Base-by-base conservation (phyloP, 2,797 vertebrate genomes). In the Parambassis ranga region DNA sequence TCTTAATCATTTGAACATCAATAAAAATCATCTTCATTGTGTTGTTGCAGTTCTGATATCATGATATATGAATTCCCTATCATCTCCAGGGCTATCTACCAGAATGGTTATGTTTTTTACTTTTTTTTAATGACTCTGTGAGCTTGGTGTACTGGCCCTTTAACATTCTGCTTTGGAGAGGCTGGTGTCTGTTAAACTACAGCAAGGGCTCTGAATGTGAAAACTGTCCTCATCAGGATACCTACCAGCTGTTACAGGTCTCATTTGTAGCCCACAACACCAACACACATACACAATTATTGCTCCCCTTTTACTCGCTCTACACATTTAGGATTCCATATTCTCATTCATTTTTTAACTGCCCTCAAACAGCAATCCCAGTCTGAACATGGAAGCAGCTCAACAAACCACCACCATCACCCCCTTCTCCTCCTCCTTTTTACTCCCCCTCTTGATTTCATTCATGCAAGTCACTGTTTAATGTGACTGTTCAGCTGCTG, bases 201-300 rank as follows among this genome's bases (percentile, higher is more conserved):
- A 76, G 50, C 53, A 73, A 86, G 78, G 70, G 70, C 81, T 75
- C 65, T 44, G 44, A 83, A 61, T 80, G 53, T 71, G 47, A 55
- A 56, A 71, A 47, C 33, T 20, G 65, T 71, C 76, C 63, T 74
- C 20, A 48, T 71, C 50, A 63, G 53, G 60, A 76, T 10, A 51
- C 71, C 39, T 38, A 50, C 46, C 50, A 38, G 69, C 63, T 65
- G 37, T 80, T 68, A 69, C 52, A 66, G 77, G 68, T 62, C 42
- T 71, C 75, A 61, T 77, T 58, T 44, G 10, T 41, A 33, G 47
- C 56, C 56, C 35, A 2, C 53, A 38, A 11, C 50, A 60, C 47
- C 49, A 13, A 41, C 23, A 5, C 44, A 22, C 39, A 69, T 41
- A 3, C 31, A 50, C 20, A 9, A 50, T 65, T 58, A 3, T 49